A percentile compares a stretch with the other conserved stretches of the same genome.
Conservation (phyloP, 1,140 invertebrate genomes). For the Anastatus disparis region DNA sequence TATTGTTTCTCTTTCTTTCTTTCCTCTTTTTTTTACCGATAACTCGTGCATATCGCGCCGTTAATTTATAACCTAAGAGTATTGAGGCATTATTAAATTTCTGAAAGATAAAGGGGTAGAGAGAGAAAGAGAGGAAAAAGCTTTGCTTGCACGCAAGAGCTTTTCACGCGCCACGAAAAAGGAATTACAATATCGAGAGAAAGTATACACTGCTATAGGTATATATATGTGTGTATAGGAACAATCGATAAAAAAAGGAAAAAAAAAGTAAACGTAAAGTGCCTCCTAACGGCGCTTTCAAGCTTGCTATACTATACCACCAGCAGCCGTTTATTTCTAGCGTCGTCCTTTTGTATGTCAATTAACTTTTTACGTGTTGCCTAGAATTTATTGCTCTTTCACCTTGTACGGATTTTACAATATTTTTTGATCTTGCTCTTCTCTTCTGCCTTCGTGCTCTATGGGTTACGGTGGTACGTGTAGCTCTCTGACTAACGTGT, state of each 20-base stretch:
- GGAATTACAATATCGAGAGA: constrained; percentile 17
- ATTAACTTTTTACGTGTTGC: constrained; percentile 26
- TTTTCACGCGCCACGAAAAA: background rate
- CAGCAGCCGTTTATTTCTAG: background rate
- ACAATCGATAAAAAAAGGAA: constrained; percentile 26
- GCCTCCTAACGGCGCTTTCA: constrained; percentile 13
- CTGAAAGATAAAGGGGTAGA: background rate
- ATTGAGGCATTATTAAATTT: constrained; percentile 54
- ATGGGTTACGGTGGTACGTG: no score
- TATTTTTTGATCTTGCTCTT: constrained; percentile 11
- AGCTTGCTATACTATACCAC: no score
- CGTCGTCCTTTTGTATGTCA: constrained; percentile 29
- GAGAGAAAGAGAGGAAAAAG: background rate
- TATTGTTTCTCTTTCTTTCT: no score
- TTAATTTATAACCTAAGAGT: constrained; percentile 51
- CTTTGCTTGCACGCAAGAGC: background rate
- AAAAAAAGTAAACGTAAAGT: no score
- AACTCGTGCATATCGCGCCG: no score
- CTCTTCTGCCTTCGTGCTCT: no score
- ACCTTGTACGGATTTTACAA: constrained; percentile 1
- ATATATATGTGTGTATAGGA: no score
- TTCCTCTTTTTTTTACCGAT: no score
- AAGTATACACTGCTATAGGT: no score
- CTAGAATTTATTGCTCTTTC: constrained; percentile 14
- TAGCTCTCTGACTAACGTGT: no score